Evolutionary conservation across 2,113 vertebrate species (phyloP), one percentile per base, ranked within the genome.

Genomic region (Poecile atricapillus): DNA sequence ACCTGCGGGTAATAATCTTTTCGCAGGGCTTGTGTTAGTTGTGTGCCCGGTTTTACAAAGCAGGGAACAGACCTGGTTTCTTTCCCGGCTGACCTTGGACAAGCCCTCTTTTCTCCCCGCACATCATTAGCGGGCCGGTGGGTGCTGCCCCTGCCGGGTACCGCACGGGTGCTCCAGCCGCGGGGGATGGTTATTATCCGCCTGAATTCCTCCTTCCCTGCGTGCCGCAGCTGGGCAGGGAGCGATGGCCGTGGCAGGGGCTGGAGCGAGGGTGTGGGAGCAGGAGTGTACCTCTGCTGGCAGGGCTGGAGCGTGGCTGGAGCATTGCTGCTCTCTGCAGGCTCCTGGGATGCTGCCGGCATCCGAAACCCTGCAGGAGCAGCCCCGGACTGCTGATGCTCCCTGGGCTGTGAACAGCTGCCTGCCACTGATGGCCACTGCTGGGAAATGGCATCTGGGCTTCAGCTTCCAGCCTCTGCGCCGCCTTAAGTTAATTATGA

Each of bases 251-350:
- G 3, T 1, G 11, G 30, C 0, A 10, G 64, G 44, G 17, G 67
- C 41, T 80, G 28, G 23, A 74, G 39, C 0, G 1, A 89, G 79
- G 67, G 8, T 76, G 22, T 4, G 4, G 62, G 49, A 93, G 65
- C 64, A 52, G 83, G 59, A 75, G 8, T 3, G 47, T 52, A 0
- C 70, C 37, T 76, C 30, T 50, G 22, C 7, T 39, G 46, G 78
- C 79, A 55, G 80, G 77, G 73, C 83, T 47, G 73, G 50, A 62
- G 39, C 3, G 1, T 86, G 77, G 31, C 28, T 91, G 79, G 90
- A 89, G 80, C 76, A 11, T 79, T 94, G 92, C 94, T 96, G 94
- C 90, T 95, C 95, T 87, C 96, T 95, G 79, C 90, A 83, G 95
- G 64, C 64, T 73, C 5, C 0, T 6, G 0, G 5, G 83, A 52